These are phyloP conservation scores for Castor canadensis DNA, from an alignment of 2,113 vertebrate species.

Conservation along the genomic window DNA sequence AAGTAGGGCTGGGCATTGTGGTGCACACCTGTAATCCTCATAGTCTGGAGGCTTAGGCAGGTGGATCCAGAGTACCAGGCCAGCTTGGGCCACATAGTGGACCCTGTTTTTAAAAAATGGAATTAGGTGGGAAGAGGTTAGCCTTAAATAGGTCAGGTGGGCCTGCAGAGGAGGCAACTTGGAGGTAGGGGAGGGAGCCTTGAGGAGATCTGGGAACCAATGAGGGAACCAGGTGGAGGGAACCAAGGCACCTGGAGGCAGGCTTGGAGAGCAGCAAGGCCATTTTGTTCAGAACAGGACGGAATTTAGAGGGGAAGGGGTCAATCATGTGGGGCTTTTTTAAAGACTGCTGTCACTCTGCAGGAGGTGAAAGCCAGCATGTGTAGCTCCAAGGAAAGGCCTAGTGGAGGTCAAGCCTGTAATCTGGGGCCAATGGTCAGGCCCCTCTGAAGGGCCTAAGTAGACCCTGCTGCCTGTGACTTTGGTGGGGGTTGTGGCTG, in stretches of 20 bases:
- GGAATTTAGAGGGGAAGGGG: not conserved
- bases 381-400: not conserved
- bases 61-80: too few species aligned
- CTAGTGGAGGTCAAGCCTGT: not conserved
- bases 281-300: not conserved
- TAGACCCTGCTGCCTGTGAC: not conserved
- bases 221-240: not conserved
- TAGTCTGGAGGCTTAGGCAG: too few species aligned
- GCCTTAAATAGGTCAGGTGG: not conserved
- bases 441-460: not conserved
- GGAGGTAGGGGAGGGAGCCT: not conserved
- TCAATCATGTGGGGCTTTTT: too few species aligned
- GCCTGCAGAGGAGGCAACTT: not conserved
- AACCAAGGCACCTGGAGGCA: not conserved
- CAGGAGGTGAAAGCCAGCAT: too few species aligned
- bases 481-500: not conserved
- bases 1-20: too few species aligned
- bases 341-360: not conserved
- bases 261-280: not conserved
- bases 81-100: too few species aligned
- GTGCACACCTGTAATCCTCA: too few species aligned
- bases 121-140: too few species aligned
- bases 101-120: too few species aligned
- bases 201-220: too few species aligned
- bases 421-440: too few species aligned